Conservation (phyloP, 30 jellyfish, hydroid and myxozoan species). For the Aurelia aurita region DNA sequence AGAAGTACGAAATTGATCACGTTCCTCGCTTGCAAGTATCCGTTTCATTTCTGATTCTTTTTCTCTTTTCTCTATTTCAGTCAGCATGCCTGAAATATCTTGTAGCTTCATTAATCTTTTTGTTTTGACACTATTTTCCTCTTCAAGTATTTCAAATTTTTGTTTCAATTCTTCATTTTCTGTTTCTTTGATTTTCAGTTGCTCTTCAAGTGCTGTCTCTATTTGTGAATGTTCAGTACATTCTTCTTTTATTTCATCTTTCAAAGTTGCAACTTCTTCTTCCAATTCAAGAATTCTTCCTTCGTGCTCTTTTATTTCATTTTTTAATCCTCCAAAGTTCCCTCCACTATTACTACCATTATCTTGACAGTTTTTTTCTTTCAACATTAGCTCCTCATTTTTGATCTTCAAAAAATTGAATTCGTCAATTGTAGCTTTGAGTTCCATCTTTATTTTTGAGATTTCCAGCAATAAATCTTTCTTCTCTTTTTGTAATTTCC, state of each 20-base stretch:
- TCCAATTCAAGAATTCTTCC: not conserved
- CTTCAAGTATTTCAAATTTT: not conserved
- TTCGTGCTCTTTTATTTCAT: not conserved
- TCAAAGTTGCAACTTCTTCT: slow-evolving; percentile 14
- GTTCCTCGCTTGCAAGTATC: not conserved
- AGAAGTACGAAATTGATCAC: not conserved
- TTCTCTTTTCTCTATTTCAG: not conserved
- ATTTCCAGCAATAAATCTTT: not conserved
- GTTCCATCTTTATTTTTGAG: not conserved
- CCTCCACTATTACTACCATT: not conserved
- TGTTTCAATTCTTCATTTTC: slow-evolving; percentile 12
- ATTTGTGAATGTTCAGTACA: not conserved
- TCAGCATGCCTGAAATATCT: not conserved
- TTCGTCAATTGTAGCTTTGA: slow-evolving; percentile 19
- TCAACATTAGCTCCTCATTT: not conserved
- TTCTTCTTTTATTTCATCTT: slow-evolving; percentile 10
- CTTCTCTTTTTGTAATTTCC: not conserved
- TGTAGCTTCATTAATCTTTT: not conserved
- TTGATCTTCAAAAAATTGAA: slow-evolving; percentile 7
- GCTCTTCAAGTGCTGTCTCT: not conserved
- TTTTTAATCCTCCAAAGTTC: not conserved
- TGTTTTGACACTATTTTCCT: not conserved
- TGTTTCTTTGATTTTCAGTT: not conserved
- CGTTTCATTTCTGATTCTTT: not conserved
- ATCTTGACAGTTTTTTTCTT: slow-evolving; percentile 8